Base-by-base conservation (phyloP, 1,140 invertebrate genomes). In the Sminthurinus signatus region DNA sequence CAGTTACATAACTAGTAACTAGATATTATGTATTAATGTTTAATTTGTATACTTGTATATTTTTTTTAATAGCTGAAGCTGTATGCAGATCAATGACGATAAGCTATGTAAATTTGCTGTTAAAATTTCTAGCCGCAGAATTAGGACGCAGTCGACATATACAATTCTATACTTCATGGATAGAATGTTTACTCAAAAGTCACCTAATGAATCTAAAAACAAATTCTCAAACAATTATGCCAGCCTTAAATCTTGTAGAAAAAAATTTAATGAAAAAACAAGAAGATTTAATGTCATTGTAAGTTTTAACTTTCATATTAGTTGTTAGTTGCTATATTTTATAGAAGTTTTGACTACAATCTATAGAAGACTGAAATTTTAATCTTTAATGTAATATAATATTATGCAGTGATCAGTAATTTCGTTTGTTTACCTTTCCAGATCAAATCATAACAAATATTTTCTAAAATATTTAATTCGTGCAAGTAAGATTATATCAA, bases 151-250 rank as follows among this genome's bases (percentile, higher is more conserved):
- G 88, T 1, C 79, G 82, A 2, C 93, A 96, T 74, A 74, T 96
- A 48, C 89, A 96, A 74, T 94, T 93, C 75, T 91, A 96, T 77
- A 75, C 94, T 0, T 75, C 82, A 28, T 98, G 93, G 93, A 79
- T 86, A 43, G 81, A 85, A 68, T 73, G 74, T 44, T 75, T 92
- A 2, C 73, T 94, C 31, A 83, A 81, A 4, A 74, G 74, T 31
- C 83, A 85, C 74, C 84, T 84, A 23, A 75, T 78, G 1, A 78
- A 75, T 64, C 75, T 88, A 12, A 84, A 83, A 73, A 73, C 39
- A n/a, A 12, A 8, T 36, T 12, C 54, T 19, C 27, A 32, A 15
- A 56, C 36, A 5, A 39, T 56, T 15, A 42, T 56, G 10, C 54
- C 29, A 12, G 3, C 36, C 36, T 56, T 56, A 23, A 42, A 36